These are phyloP conservation scores for Varanus komodoensis DNA, from an alignment of 2,113 vertebrate species.

Conservation along the genomic window DNA sequence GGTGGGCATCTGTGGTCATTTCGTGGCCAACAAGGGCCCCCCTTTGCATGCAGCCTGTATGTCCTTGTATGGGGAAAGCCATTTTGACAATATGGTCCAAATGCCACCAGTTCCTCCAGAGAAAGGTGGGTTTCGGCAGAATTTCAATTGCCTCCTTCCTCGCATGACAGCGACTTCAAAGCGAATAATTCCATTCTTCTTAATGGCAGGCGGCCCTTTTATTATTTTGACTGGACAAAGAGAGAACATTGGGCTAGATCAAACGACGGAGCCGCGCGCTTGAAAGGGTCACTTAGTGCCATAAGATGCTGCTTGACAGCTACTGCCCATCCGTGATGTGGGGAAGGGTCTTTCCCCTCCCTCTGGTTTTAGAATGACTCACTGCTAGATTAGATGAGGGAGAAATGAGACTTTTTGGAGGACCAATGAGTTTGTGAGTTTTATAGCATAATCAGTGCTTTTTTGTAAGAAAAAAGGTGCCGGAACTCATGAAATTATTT, in stretches of 20 bases:
- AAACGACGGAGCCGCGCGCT: background rate
- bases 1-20: background rate
- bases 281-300: background rate
- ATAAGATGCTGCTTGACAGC: background rate
- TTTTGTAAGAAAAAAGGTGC: too few species aligned
- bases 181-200: background rate
- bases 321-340: background rate
- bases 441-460: background rate
- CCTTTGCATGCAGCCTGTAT: background rate
- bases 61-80: background rate
- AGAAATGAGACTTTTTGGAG: background rate
- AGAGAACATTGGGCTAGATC: background rate
- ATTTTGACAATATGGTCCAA: background rate
- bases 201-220: background rate
- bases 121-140: background rate
- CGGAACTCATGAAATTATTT: too few species aligned
- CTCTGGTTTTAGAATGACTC: background rate
- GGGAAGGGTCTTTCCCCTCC: background rate
- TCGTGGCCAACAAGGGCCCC: background rate
- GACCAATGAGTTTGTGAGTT: background rate
- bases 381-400: background rate
- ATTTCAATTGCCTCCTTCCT: background rate
- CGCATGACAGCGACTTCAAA: background rate
- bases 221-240: constrained; percentile 1
- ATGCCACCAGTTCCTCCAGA: too few species aligned